Percentiles rank a stretch among this genome's conserved stretches.
Conservation (phyloP, 2,113 vertebrate genomes). For the Daphoenositta chrysoptera region DNA sequence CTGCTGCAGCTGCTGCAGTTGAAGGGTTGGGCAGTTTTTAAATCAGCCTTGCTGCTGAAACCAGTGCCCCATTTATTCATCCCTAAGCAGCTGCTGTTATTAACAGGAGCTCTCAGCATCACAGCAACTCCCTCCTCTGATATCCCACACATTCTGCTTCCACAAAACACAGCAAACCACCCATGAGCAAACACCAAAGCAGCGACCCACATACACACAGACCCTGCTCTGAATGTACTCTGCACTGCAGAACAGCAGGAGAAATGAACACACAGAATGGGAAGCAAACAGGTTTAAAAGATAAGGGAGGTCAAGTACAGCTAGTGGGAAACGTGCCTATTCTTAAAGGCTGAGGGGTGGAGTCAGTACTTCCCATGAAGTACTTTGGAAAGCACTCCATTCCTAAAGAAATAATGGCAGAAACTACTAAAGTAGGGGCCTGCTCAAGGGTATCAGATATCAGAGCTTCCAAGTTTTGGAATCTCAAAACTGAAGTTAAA, state of each 20-base stretch:
- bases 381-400: background rate
- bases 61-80: background rate
- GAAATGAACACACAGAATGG: background rate
- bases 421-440: background rate
- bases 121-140: background rate
- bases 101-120: background rate
- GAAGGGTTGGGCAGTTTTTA: background rate
- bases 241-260: background rate
- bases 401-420: background rate
- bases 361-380: background rate
- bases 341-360: background rate
- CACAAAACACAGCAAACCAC: background rate
- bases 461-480: background rate
- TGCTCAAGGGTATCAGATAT: background rate
- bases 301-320: background rate
- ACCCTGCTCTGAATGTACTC: background rate
- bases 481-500: background rate
- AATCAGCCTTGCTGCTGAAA: background rate
- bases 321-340: background rate
- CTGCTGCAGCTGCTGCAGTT: background rate
- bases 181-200: background rate
- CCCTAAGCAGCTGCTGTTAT: background rate
- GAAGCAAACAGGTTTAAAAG: background rate
- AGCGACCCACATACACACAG: background rate
- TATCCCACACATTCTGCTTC: background rate